These are phyloP conservation scores for Pontoporia blainvillei DNA, from an alignment of 2,113 vertebrate species.

Conservation along the genomic window DNA sequence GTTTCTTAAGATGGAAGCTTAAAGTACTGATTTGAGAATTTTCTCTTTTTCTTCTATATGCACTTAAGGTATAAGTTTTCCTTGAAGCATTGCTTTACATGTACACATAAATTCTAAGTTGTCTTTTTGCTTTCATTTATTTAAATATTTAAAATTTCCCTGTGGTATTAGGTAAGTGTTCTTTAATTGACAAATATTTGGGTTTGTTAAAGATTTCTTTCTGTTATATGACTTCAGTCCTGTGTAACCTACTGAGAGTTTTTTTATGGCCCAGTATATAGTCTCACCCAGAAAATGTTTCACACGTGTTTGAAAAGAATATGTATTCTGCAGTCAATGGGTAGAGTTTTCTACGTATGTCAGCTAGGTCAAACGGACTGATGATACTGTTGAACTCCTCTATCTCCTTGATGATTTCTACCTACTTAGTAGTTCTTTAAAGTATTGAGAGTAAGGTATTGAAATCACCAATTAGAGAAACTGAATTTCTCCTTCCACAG, in stretches of 20 bases:
- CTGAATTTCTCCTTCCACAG: background rate
- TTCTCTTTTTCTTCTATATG: background rate
- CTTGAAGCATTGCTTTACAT: background rate
- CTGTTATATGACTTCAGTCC: background rate
- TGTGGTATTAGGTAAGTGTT: background rate
- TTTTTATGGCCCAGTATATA: background rate
- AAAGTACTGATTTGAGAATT: background rate
- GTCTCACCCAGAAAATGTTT: background rate
- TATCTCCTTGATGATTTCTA: background rate
- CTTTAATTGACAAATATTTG: background rate
- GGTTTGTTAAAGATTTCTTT: background rate
- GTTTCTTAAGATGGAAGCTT: background rate
- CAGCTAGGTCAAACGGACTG: background rate
- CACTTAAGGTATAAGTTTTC: background rate
- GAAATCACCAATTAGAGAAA: background rate
- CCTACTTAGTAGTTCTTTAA: background rate
- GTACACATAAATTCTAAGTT: background rate
- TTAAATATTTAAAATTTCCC: background rate
- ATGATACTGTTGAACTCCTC: background rate
- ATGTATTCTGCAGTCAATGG: background rate
- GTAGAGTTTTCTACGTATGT: background rate
- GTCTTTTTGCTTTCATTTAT: background rate
- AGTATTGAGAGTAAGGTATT: background rate
- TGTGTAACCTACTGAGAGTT: background rate
- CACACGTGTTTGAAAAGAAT: background rate